These are phyloP conservation scores for Thinocorus orbignyianus DNA, from an alignment of 2,113 vertebrate genomes.

Conservation along the genomic window DNA sequence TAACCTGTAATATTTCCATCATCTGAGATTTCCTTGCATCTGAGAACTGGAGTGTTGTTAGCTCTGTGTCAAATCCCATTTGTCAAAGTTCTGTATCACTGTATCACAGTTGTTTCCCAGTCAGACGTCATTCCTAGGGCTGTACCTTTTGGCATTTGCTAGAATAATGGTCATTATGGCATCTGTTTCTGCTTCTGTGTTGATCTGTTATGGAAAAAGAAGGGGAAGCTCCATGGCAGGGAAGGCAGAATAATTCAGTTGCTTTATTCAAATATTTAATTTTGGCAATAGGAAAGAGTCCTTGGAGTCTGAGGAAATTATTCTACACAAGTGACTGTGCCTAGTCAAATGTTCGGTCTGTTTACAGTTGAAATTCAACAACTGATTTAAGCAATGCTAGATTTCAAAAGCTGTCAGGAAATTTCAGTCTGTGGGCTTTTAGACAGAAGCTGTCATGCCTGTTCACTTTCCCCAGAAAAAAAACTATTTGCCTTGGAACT, in stretches of 20 bases:
- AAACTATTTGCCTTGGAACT: neutral
- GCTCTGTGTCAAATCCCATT: neutral
- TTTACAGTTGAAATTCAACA: neutral
- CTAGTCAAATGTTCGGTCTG: neutral
- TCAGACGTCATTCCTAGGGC: neutral
- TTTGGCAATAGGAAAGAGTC: neutral
- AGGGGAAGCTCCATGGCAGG: rapidly evolving
- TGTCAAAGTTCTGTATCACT: no score
- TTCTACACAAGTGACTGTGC: neutral
- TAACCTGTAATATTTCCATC: conserved; percentile 17
- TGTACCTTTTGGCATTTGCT: neutral
- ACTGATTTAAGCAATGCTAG: neutral
- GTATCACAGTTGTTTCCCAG: neutral
- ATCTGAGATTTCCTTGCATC: neutral
- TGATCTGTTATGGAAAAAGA: neutral
- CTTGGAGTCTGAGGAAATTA: neutral
- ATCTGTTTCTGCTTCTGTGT: neutral
- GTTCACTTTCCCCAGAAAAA: neutral
- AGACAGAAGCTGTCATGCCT: neutral
- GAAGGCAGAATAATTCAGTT: neutral
- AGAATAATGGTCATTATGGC: neutral
- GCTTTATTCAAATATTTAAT: neutral
- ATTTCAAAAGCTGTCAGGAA: neutral
- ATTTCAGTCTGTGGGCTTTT: neutral
- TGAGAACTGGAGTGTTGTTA: neutral